These are phyloP conservation scores for Catamblyrhynchus diadema DNA, from an alignment of 2,797 vertebrate genomes.

Conservation along the genomic window DNA sequence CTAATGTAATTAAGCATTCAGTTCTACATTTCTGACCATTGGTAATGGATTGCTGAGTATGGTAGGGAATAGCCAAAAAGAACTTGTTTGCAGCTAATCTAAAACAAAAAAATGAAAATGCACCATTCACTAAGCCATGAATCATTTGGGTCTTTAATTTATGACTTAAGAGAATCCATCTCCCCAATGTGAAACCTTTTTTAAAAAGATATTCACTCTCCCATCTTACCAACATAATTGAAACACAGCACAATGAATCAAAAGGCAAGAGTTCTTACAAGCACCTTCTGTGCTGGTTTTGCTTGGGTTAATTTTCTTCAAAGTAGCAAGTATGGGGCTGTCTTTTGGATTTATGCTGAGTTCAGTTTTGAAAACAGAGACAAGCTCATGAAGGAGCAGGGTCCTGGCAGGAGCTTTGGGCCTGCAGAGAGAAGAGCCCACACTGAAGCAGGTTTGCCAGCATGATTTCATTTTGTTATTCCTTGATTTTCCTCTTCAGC, in stretches of 20 bases:
- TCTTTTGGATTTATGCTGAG: neutral
- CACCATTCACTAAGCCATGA: neutral
- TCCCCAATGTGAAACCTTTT: neutral
- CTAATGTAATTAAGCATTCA: neutral
- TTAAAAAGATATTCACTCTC: neutral
- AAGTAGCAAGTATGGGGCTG: neutral
- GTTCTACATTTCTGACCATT: neutral
- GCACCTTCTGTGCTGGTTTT: neutral
- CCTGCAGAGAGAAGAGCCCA: neutral
- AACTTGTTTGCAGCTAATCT: neutral
- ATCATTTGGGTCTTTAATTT: neutral
- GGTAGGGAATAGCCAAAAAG: neutral
- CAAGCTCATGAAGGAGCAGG: neutral
- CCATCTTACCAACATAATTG: neutral
- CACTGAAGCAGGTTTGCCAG: neutral
- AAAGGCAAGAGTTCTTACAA: neutral
- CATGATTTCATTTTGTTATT: neutral
- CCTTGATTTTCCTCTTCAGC: neutral
- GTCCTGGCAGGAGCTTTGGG: neutral
- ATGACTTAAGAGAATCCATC: neutral
- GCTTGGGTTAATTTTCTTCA: neutral
- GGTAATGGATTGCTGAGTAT: neutral
- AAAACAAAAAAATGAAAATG: neutral
- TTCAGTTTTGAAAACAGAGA: neutral
- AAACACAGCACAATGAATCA: neutral